Conservation (phyloP, 2,888 invertebrate genomes). For the Drosophila niveifrons region DNA sequence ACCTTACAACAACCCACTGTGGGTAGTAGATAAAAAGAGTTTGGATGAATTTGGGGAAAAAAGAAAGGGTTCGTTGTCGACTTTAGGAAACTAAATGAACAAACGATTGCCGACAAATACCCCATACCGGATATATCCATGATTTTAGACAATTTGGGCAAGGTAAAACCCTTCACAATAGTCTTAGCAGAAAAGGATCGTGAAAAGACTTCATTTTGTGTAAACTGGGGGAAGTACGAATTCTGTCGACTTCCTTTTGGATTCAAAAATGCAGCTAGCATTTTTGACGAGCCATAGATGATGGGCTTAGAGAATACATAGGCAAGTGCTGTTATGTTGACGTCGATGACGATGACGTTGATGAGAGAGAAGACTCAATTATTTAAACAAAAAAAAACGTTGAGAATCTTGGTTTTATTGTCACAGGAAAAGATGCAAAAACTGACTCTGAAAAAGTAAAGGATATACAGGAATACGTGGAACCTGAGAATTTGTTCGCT, state of each 20-base stretch:
- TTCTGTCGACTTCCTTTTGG: background rate
- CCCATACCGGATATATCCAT: background rate
- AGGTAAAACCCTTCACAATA: background rate
- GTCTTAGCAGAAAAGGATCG: background rate
- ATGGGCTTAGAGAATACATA: background rate
- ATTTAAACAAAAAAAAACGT: background rate
- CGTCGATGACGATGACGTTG: background rate
- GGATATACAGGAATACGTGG: slow-evolving; percentile 1
- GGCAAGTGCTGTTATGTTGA: background rate
- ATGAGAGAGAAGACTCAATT: background rate
- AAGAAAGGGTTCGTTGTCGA: background rate
- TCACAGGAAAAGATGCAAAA: background rate
- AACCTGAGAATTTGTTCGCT: slow-evolving; percentile 5
- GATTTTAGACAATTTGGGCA: background rate
- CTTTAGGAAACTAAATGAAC: background rate
- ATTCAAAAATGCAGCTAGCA: slow-evolving; percentile 1
- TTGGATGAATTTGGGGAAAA: background rate
- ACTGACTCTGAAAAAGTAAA: slow-evolving; percentile 8
- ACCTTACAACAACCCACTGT: background rate
- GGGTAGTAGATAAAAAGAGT: background rate
- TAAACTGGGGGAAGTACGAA: background rate
- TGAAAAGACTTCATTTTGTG: background rate
- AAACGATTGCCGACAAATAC: background rate
- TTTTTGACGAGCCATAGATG: slow-evolving; percentile 3
- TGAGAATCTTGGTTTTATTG: background rate